These are phyloP conservation scores for Mastomys natalensis DNA, from an alignment of 2,113 vertebrate genomes.

Conservation along the genomic window DNA sequence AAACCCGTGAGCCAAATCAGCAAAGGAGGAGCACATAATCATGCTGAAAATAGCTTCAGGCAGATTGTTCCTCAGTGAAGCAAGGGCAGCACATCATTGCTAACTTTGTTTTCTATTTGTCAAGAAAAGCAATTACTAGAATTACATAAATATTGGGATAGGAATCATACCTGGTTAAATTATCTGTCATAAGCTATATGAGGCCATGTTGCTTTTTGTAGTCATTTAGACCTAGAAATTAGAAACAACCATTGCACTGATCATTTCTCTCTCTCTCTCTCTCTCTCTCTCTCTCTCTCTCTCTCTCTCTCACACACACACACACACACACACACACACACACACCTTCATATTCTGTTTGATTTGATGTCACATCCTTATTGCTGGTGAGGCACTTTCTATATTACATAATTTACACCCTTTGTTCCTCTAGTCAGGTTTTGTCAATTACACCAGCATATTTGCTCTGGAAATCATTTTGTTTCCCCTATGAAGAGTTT, in stretches of 20 bases:
- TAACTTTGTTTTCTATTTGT: constrained; percentile 65
- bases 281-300: too few relatives aligned
- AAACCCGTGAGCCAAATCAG: constrained; percentile 26
- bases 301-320: too few relatives aligned
- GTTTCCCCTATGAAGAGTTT: not conserved
- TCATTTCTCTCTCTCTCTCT: too few relatives aligned
- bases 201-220: not conserved
- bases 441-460: not conserved
- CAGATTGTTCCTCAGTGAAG: constrained; percentile 33
- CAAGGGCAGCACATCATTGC: constrained; percentile 45
- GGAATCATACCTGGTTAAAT: not conserved
- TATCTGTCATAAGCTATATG: not conserved
- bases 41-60: constrained; percentile 55
- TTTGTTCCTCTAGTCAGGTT: not conserved
- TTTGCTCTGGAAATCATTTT: not conserved
- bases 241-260: not conserved
- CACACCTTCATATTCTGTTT: not conserved
- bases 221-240: not conserved
- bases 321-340: not conserved
- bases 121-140: constrained; percentile 47
- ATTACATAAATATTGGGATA: constrained; percentile 15
- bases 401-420: too few relatives aligned
- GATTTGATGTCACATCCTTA: not conserved
- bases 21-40: constrained; percentile 39
- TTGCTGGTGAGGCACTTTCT: not conserved